These are phyloP conservation scores for Amazona finschi DNA, from an alignment of 2,797 vertebrate species.

Conservation along the genomic window DNA sequence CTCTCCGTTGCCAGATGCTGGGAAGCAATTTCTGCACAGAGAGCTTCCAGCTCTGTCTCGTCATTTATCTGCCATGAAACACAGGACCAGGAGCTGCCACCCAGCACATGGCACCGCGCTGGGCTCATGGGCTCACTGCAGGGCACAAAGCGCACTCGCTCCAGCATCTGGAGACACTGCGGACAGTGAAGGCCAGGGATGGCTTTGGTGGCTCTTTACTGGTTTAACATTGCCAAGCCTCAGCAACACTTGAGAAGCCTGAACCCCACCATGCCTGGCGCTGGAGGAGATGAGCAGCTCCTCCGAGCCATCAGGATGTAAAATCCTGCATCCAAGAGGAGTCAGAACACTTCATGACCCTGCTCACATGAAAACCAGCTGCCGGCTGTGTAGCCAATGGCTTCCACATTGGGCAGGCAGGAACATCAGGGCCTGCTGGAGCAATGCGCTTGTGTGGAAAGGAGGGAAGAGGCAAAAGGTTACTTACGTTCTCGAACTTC, in stretches of 20 bases:
- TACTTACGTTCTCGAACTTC: slow-evolving; percentile 91
- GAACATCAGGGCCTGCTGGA: rapidly evolving
- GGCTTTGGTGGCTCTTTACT: not conserved
- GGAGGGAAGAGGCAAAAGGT: too few relatives aligned
- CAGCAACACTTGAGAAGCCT: not conserved
- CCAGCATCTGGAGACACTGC: rapidly evolving
- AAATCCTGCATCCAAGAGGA: not conserved
- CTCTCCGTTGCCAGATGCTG: slow-evolving; percentile 91
- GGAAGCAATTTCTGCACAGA: slow-evolving; percentile 93
- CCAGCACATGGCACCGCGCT: not conserved
- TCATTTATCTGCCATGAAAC: slow-evolving; percentile 80
- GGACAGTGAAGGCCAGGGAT: not conserved
- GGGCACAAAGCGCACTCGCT: rapidly evolving
- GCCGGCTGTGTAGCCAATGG: rapidly evolving
- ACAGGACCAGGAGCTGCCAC: not conserved
- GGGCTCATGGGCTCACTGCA: not conserved
- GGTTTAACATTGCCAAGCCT: not conserved
- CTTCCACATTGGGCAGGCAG: rapidly evolving
- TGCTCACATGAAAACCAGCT: not conserved
- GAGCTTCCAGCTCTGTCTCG: slow-evolving; percentile 88
- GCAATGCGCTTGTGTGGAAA: rapidly evolving
- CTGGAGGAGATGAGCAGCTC: not conserved
- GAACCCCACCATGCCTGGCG: not conserved
- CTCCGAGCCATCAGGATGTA: not conserved
- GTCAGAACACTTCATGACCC: not conserved